Evolutionary conservation across 1,140 invertebrate genomes (phyloP), one percentile per base, ranked within the genome.

Genomic region (Zaprionus africanus): DNA sequence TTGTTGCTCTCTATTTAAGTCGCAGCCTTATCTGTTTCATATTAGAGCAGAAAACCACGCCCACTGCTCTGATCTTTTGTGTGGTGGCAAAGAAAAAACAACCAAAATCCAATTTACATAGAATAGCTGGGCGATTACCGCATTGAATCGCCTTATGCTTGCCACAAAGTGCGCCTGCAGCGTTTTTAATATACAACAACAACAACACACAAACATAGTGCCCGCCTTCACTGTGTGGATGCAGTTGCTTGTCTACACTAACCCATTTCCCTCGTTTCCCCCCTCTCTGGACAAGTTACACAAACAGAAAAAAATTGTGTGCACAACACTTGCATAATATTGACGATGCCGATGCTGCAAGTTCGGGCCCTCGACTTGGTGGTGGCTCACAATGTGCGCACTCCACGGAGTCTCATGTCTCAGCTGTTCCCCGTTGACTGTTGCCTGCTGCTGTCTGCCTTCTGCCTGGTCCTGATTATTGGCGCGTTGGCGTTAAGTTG

Each of bases 41-140:
- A 70, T 66, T 70, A 64, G 61, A 51, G 36, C 41, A 75, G 49
- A n/a, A 7, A 2, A 11, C 19, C 19, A 56, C 36, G 36, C 36
- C 53, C 53, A 57, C 53, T 19, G 24, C 4, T 13, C 2, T 17
- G 7, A n/a, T 11, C 41, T 54, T 70, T 84, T 83, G 78, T 83
- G 74, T 78, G 64, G 66, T 54, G 64, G 12, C 19, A 22, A 22
- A 60, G 57, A 65, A 64, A 61, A 85, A 62, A 75, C 69, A 81
- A 78, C 78, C 64, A 76, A 84, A 81, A 79, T 67, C 41, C 75
- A 82, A 86, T 85, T 82, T 85, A 79, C 82, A 86, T 82, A 79
- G 79, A 85, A 85, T 82, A 85, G 64, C 78, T 76, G 28, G 53
- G 60, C 70, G 78, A 82, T 81, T 86, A 86, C 82, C 67, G 60